Conservation (phyloP, 1,140 invertebrate genomes). For the Nebria ingens region DNA sequence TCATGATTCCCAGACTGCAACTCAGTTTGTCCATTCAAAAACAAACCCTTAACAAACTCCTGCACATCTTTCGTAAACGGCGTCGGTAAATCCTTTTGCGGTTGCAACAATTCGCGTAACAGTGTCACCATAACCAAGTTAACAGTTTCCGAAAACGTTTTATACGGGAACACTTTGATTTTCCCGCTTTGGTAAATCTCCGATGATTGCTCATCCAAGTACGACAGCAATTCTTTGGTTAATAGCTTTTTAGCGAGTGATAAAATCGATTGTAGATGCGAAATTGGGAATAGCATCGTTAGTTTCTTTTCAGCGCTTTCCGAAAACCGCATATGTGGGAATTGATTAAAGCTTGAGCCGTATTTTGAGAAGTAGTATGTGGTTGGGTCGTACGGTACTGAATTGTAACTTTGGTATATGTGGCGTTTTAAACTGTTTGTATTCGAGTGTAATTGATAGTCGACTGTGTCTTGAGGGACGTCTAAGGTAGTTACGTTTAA, state of each 20-base stretch:
- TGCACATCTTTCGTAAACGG: slow-evolving; percentile 92
- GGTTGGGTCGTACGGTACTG: slow-evolving; percentile 64
- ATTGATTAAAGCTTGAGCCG: slow-evolving; percentile 86
- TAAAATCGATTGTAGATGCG: slow-evolving; percentile 67
- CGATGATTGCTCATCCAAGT: slow-evolving; percentile 72
- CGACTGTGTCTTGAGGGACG: slow-evolving; percentile 26
- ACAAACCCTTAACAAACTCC: slow-evolving; percentile 72
- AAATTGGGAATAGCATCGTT: slow-evolving; percentile 55
- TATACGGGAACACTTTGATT: slow-evolving; percentile 72
- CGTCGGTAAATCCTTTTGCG: slow-evolving; percentile 76
- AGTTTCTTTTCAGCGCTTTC: slow-evolving; percentile 47
- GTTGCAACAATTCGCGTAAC: slow-evolving; percentile 80
- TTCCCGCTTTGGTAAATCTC: slow-evolving; percentile 50
- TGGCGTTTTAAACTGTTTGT: slow-evolving; percentile 21
- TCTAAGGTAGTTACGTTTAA: slow-evolving; percentile 45
- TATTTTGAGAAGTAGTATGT: slow-evolving; percentile 85
- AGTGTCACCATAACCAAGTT: slow-evolving; percentile 89
- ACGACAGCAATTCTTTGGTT: slow-evolving; percentile 69
- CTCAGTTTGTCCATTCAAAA: slow-evolving; percentile 86
- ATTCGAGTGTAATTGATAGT: slow-evolving; percentile 20
- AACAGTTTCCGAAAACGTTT: slow-evolving; percentile 88
- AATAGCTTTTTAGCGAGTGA: slow-evolving; percentile 78
- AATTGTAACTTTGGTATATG: slow-evolving; percentile 50
- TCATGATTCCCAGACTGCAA: slow-evolving; percentile 74
- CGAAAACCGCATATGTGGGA: slow-evolving; percentile 63